Evolutionary conservation across 2,888 invertebrate species (phyloP).

Genomic region (Parnassius mnemosyne): DNA sequence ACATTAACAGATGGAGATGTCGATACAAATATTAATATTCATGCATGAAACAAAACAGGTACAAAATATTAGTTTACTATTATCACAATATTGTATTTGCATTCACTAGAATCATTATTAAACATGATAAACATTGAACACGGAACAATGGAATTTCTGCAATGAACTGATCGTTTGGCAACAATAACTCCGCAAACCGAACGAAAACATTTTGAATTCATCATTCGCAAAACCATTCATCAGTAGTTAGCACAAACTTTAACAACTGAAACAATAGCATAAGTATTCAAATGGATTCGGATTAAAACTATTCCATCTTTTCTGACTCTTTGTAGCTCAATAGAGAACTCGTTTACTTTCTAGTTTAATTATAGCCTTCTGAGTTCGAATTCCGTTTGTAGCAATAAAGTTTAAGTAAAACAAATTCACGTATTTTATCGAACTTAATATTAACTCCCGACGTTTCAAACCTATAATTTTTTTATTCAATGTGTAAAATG

Average conservation of each 20-base stretch:
- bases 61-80: no score
- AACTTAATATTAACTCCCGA: no score
- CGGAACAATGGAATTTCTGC: constrained; percentile 13
- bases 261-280: constrained; percentile 6
- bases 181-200: constrained; percentile 8
- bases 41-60: no score
- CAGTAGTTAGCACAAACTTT: constrained; percentile 2
- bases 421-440: neutral
- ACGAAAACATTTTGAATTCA: constrained; percentile 20
- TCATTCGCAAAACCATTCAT: constrained; percentile 3
- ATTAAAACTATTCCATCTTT: constrained; percentile 1
- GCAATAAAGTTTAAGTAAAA: no score
- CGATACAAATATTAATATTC: no score
- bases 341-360: no score
- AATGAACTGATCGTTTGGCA: constrained; percentile 13
- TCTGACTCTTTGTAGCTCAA: no score
- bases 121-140: constrained; percentile 20
- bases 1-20: no score
- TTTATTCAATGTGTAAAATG: no score
- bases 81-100: neutral
- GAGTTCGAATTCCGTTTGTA: no score
- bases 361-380: no score
- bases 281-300: constrained; percentile 7
- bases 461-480: no score
- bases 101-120: constrained; percentile 18